Conservation (phyloP, 2,797 vertebrate genomes). For the Trichosurus vulpecula region DNA sequence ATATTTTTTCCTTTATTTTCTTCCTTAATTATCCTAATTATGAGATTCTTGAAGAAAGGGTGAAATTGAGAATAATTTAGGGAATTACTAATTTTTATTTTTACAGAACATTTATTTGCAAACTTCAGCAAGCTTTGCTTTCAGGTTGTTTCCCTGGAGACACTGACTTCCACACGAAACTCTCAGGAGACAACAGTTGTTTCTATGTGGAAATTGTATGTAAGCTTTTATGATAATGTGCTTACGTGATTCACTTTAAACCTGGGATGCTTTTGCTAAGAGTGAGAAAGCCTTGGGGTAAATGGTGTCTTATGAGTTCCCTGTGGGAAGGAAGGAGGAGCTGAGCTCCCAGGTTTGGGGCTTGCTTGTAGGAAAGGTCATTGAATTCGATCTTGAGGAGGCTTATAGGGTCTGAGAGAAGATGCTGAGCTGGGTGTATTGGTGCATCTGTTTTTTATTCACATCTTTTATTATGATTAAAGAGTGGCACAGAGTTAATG, state of each 20-base stretch:
- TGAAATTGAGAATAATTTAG: constrained; percentile 22
- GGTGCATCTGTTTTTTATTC: not conserved
- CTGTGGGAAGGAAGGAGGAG: not conserved
- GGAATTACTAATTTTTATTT: not conserved
- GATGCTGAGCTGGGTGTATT: not conserved
- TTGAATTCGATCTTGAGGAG: not conserved
- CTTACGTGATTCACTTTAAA: not conserved
- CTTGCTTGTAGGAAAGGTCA: not conserved
- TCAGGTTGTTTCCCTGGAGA: constrained; percentile 3
- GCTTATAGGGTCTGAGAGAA: not conserved
- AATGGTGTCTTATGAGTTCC: not conserved
- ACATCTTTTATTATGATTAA: not conserved
- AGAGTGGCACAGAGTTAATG: not conserved
- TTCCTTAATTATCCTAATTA: constrained; percentile 50
- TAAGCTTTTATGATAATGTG: constrained; percentile 9
- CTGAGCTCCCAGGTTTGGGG: not conserved
- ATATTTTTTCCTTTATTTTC: constrained; percentile 33
- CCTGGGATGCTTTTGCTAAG: not conserved
- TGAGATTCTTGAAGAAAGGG: constrained; percentile 38
- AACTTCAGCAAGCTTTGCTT: constrained; percentile 22
- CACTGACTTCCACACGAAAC: not conserved
- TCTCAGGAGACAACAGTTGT: constrained; percentile 35
- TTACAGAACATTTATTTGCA: not conserved
- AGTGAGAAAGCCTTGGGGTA: not conserved
- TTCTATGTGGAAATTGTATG: not conserved